Evolutionary conservation across 2,113 vertebrate genomes (phyloP).

Genomic region (Aphyosemion australe): DNA sequence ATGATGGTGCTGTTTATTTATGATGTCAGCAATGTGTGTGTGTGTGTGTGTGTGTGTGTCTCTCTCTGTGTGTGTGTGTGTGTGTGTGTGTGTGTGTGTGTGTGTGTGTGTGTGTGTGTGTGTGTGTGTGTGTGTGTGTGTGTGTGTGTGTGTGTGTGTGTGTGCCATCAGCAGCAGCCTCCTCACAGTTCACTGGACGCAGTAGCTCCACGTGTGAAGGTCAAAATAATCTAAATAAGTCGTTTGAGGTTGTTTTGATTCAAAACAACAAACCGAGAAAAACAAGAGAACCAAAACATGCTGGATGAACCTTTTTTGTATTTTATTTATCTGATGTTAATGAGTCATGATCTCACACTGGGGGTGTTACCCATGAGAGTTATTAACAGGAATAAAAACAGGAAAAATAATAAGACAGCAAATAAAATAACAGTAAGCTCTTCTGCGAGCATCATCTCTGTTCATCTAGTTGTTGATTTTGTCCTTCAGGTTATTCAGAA

Average conservation of each 20-base stretch:
- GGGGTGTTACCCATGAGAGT: too few relatives aligned
- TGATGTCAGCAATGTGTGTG: conserved; percentile 50
- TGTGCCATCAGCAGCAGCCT: conserved; percentile 30
- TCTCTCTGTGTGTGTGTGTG: conserved; percentile 17
- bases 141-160: not conserved
- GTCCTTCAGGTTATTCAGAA: too few relatives aligned
- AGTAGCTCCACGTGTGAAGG: not conserved
- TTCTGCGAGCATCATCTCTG: too few relatives aligned
- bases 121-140: not conserved
- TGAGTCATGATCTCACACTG: too few relatives aligned
- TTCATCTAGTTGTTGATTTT: too few relatives aligned
- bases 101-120: conserved; percentile 10
- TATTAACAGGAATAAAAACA: too few relatives aligned
- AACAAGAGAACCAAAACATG: too few relatives aligned
- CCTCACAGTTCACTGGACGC: not conserved
- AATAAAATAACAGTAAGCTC: too few relatives aligned
- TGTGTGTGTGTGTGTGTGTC: conserved; percentile 27
- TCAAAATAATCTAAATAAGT: not conserved
- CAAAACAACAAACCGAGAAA: too few relatives aligned
- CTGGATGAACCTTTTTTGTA: too few relatives aligned
- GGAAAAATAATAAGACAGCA: too few relatives aligned
- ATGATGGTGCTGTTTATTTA: conserved; percentile 59
- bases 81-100: not conserved
- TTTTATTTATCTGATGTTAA: too few relatives aligned
- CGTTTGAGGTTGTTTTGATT: not conserved